Conservation (phyloP, 35 echinoderm and acorn worm genomes). For the Chiridota heheva region DNA sequence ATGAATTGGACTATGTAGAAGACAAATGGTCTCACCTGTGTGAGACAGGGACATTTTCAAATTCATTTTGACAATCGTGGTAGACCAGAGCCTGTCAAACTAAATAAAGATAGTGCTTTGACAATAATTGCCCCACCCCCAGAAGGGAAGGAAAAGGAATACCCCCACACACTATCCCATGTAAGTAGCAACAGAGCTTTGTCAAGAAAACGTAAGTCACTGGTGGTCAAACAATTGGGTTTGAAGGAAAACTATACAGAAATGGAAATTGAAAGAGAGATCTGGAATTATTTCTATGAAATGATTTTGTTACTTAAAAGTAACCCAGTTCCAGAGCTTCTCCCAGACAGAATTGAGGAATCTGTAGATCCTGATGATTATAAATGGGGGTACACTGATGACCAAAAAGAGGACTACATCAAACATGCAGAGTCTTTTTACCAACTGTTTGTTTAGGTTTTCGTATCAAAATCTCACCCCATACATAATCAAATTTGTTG, state of each 20-base stretch:
- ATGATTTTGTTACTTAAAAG: slow-evolving; percentile 33
- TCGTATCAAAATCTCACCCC: slow-evolving; percentile 60
- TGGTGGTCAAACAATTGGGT: background rate
- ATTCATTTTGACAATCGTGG: slow-evolving; percentile 61
- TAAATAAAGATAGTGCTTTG: slow-evolving; percentile 61
- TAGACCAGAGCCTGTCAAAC: slow-evolving; percentile 28
- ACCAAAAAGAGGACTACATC: slow-evolving; percentile 15
- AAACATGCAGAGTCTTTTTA: slow-evolving; percentile 62
- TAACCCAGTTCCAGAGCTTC: slow-evolving; percentile 19
- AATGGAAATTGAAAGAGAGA: slow-evolving; percentile 14
- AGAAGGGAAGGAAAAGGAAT: background rate
- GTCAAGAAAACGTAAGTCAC: background rate
- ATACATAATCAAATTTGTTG: slow-evolving; percentile 81
- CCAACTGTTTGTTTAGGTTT: slow-evolving; percentile 34
- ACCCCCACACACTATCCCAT: slow-evolving; percentile 46
- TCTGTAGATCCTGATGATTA: slow-evolving; percentile 46
- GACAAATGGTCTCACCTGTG: slow-evolving; percentile 5
- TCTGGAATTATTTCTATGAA: slow-evolving; percentile 36
- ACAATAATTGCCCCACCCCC: slow-evolving; percentile 33
- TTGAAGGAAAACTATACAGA: slow-evolving; percentile 13
- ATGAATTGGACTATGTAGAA: slow-evolving; percentile 10
- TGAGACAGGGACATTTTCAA: slow-evolving; percentile 60
- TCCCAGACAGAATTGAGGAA: slow-evolving; percentile 21
- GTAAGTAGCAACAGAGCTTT: background rate
- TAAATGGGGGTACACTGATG: slow-evolving; percentile 54